Percentiles rank a stretch among this genome's conserved stretches.
Evolutionary conservation across 2,888 invertebrate genomes (phyloP).

Genomic region (Ecliptopera silaceata): DNA sequence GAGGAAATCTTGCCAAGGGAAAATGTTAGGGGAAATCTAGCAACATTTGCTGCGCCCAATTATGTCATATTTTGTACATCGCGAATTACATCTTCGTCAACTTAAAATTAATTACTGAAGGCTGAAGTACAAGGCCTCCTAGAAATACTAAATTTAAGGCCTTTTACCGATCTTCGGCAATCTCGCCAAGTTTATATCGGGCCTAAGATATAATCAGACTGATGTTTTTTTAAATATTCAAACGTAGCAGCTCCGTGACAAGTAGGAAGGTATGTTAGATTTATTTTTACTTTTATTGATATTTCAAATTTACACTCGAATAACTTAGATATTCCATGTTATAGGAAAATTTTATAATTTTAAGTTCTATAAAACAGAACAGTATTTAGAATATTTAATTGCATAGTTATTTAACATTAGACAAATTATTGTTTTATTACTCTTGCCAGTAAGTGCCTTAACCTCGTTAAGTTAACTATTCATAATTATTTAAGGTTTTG

Average conservation of each 20-base stretch:
- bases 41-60: no score
- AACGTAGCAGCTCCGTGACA: not conserved
- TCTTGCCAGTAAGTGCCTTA: slow-evolving; percentile 62
- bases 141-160: no score
- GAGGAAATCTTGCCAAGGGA: no score
- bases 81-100: no score
- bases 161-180: no score
- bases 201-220: no score
- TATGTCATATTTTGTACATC: no score
- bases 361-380: slow-evolving; percentile 20
- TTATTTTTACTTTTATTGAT: not conserved
- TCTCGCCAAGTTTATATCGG: no score
- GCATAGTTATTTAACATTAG: slow-evolving; percentile 3
- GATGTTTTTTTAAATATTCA: no score
- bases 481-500: not conserved
- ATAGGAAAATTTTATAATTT: not conserved
- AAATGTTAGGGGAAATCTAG: no score
- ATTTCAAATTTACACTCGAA: not conserved
- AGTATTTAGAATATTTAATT: slow-evolving; percentile 17
- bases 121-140: no score
- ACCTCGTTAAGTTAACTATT: not conserved
- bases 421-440: slow-evolving; percentile 22
- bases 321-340: not conserved
- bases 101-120: no score
- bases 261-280: not conserved